Base-by-base conservation (phyloP, 2,797 vertebrate genomes). In the Xyrichtys novacula region DNA sequence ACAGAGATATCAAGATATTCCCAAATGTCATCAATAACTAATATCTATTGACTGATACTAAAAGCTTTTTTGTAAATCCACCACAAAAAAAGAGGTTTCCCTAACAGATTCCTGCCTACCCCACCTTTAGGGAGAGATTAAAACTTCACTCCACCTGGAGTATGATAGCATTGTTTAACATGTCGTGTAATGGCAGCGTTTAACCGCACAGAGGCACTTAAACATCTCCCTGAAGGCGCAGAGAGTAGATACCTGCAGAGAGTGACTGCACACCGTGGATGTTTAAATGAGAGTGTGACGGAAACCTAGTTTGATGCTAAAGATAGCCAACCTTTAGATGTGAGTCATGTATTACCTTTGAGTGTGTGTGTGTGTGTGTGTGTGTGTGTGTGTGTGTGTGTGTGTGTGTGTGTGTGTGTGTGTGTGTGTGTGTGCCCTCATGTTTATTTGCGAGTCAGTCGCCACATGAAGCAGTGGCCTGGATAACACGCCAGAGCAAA, bases 201-300 rank as follows among this genome's bases (percentile, higher is more conserved):
- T 49, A 48, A 32, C 85, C 89, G 85, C 88, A 78, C 16, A 38
- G 81, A 9, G 86, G 86, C 87, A 65, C 84, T 77, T 76, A 17
- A 79, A 73, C 28, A 75, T 42, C 22, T 25, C 17, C 61, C 52
- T 38, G 16, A 32, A n/a, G 43, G 42, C 52, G 34, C 12, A 14
- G 44, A 19, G 23, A 15, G 66, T 26, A 16, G 25, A 49, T 28
- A 58, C 57, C 74, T 71, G 66, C 68, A 73, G 59, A 60, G 40
- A 40, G 44, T 43, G 55, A 70, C 65, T 77, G 56, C 46, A 40
- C 40, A 57, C 38, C 43, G 39, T 5, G 43, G 56, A 53, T 40
- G 39, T 75, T 43, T 48, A 32, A 15, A 40, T 31, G 28, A 22
- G 46, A 12, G 48, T 15, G 20, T 43, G 43, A 57, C 15, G 15